Percentiles rank a stretch among this genome's conserved stretches.
phyloP scores from a whole-genome alignment of 2,113 vertebrate species.

The Holacanthus passer region DNA sequence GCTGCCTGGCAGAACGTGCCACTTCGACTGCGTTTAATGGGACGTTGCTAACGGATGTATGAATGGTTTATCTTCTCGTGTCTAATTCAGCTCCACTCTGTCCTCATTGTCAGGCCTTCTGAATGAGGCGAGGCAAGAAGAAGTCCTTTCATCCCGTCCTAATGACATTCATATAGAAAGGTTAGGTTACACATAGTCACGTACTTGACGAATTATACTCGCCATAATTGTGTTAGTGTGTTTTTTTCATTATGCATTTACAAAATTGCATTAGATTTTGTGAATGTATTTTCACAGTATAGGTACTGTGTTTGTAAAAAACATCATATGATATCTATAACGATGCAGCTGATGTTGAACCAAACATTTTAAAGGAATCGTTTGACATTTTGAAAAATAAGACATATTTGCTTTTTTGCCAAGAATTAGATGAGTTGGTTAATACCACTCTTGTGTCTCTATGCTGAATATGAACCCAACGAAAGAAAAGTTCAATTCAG shows the following conservation, averaged over 20 bases:
- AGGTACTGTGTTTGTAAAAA: background rate
- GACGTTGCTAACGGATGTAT: constrained; percentile 45
- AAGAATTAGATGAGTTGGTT: background rate
- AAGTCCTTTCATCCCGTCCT: background rate
- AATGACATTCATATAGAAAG: constrained; percentile 5
- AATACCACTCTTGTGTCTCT: background rate
- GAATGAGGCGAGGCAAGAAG: constrained; percentile 7
- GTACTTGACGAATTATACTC: background rate
- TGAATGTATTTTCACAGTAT: background rate
- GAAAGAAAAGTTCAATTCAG: background rate
- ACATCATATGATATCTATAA: background rate
- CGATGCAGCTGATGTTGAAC: background rate
- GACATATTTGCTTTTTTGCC: background rate
- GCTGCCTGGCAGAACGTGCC: constrained; percentile 41
- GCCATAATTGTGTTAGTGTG: background rate
- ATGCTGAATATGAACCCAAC: background rate
- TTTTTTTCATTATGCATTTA: background rate
- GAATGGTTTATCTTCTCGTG: constrained; percentile 58
- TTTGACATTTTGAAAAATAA: no score
- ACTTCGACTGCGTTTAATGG: constrained; percentile 62
- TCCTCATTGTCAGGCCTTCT: constrained; percentile 36
- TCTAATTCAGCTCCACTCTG: constrained; percentile 49
- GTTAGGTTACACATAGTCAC: background rate
- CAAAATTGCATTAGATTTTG: background rate
- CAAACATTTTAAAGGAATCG: no score